These are phyloP conservation scores for Anadara kagoshimensis DNA, from an alignment of 1,140 invertebrate genomes.

Conservation along the genomic window DNA sequence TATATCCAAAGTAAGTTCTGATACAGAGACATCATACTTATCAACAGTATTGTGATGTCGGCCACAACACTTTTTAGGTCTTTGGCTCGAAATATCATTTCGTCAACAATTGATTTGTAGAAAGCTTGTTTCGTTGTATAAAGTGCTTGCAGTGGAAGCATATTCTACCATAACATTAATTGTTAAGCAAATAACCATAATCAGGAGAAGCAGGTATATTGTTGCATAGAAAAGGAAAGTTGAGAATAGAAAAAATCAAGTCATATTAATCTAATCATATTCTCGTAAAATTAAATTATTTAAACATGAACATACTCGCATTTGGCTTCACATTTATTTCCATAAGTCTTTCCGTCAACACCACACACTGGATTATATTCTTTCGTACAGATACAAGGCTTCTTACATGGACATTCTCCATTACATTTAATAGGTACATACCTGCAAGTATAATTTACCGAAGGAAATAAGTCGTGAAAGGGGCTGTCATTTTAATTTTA, in stretches of 20 bases:
- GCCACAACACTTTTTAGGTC: background rate
- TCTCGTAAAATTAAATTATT: background rate
- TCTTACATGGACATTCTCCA: background rate
- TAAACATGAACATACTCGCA: conserved; percentile 19
- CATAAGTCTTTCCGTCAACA: conserved; percentile 2
- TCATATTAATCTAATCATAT: background rate
- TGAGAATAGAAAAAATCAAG: too few relatives aligned
- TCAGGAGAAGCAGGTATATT: too few relatives aligned
- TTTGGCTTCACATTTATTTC: conserved; percentile 8
- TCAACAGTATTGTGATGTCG: too few relatives aligned
- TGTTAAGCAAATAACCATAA: too few relatives aligned
- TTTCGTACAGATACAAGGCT: background rate
- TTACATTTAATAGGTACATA: background rate
- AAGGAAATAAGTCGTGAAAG: too few relatives aligned
- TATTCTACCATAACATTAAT: too few relatives aligned
- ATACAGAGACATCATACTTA: too few relatives aligned
- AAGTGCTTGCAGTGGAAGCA: too few relatives aligned
- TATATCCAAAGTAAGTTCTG: too few relatives aligned
- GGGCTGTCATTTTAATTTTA: background rate
- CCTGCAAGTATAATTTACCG: background rate
- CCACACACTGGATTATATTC: conserved; percentile 20
- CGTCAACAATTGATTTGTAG: background rate
- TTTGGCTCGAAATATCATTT: background rate
- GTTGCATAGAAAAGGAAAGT: too few relatives aligned
- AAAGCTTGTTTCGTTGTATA: too few relatives aligned